Conservation (phyloP, 1,140 invertebrate genomes). For the Pantala flavescens region DNA sequence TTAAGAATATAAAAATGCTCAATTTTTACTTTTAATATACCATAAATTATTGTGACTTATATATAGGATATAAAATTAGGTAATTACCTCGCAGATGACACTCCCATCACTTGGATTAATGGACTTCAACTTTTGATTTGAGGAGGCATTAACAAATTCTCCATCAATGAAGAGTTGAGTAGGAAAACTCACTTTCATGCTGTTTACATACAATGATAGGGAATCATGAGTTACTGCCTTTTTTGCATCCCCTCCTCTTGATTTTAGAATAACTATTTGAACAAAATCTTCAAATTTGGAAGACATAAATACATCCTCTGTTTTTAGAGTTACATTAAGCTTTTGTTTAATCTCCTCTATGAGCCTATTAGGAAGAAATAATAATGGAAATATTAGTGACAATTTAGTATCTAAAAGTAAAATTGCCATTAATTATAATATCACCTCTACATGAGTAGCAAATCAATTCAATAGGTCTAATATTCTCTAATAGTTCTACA, state of each 20-base stretch:
- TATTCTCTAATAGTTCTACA: no score
- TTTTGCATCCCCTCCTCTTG: constrained; percentile 44
- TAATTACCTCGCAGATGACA: constrained; percentile 54
- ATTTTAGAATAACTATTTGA: constrained; percentile 50
- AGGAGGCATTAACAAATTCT: constrained; percentile 70
- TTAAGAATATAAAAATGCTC: no score
- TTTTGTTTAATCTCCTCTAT: constrained; percentile 87
- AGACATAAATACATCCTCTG: constrained; percentile 88
- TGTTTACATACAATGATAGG: constrained; percentile 68
- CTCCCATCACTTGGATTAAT: constrained; percentile 82
- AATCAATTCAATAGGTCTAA: no score
- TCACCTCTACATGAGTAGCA: no score
- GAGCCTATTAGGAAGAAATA: constrained; percentile 41
- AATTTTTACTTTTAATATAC: no score
- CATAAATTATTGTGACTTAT: no score
- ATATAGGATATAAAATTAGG: no score
- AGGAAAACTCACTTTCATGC: constrained; percentile 72
- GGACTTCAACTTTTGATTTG: constrained; percentile 47
- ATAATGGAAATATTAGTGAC: background rate
- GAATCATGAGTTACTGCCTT: constrained; percentile 55
- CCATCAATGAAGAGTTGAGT: constrained; percentile 87
- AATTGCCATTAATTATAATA: no score
- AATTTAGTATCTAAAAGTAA: no score
- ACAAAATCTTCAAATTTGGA: constrained; percentile 77
- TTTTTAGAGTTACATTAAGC: constrained; percentile 64